Evolutionary conservation across 2,797 vertebrate genomes (phyloP).

Genomic region (Pogonophryne albipinna): DNA sequence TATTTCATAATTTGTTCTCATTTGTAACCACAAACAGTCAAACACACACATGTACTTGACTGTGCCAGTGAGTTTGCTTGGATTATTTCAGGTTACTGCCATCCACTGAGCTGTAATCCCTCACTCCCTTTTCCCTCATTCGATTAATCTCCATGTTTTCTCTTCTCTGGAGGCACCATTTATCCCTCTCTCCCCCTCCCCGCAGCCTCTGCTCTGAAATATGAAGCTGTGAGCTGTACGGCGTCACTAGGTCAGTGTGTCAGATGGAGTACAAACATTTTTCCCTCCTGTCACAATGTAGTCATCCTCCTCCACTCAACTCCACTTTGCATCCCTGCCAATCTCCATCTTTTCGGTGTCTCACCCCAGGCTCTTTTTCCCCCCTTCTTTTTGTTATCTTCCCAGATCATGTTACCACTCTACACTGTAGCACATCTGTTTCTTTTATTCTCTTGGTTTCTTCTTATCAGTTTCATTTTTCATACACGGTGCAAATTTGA

Average conservation of each 20-base stretch:
- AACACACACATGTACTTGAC: conserved; percentile 4
- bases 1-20: conserved; percentile 29
- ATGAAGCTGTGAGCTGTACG: conserved; percentile 72
- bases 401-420: conserved; percentile 10
- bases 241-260: conserved; percentile 82
- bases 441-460: conserved; percentile 29
- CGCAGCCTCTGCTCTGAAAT: conserved; percentile 59
- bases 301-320: conserved; percentile 34
- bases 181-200: conserved; percentile 61
- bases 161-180: conserved; percentile 65
- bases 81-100: conserved; percentile 76
- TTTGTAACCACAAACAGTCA: conserved; percentile 19
- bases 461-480: conserved; percentile 50
- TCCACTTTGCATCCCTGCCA: conserved; percentile 7
- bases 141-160: conserved; percentile 82
- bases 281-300: conserved; percentile 34
- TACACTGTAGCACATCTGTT: conserved; percentile 20
- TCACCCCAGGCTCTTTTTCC: not conserved
- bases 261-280: conserved; percentile 59
- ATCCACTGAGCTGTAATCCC: conserved; percentile 73
- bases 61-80: conserved; percentile 47
- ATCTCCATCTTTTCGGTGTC: conserved; percentile 22
- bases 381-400: not conserved
- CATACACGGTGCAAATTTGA: conserved; percentile 25
- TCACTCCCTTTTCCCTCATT: conserved; percentile 54